These are phyloP conservation scores for Phyllotreta striolata DNA, from an alignment of 2,888 invertebrate species.

Conservation along the genomic window DNA sequence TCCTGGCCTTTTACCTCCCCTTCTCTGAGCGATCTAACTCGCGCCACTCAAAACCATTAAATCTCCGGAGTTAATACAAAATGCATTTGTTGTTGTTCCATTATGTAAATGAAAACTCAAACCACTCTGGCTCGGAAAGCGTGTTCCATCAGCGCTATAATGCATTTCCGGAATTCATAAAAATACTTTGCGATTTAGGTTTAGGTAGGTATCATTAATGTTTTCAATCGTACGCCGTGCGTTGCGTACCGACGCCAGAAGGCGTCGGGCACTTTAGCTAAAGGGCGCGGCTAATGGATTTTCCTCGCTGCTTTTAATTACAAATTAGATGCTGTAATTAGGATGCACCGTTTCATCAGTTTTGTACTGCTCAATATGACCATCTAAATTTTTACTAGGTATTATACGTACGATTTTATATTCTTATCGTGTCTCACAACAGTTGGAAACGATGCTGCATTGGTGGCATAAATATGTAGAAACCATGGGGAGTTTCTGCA, in stretches of 20 bases:
- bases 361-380: no score
- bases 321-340: no score
- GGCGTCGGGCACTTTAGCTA: no score
- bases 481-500: no score
- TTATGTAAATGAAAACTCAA: constrained; percentile 63
- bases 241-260: background rate
- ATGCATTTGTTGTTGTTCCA: constrained; percentile 64
- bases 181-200: constrained; percentile 43
- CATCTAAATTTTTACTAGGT: no score
- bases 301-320: no score
- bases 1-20: constrained; percentile 24
- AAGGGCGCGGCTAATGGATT: no score
- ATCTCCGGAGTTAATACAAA: constrained; percentile 63
- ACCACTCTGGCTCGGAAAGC: constrained; percentile 53
- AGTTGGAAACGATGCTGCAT: no score
- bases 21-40: constrained; percentile 35
- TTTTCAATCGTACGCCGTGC: constrained; percentile 31
- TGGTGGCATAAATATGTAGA: no score
- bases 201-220: constrained; percentile 38
- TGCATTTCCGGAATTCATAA: constrained; percentile 57
- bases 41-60: constrained; percentile 60
- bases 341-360: no score
- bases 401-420: no score
- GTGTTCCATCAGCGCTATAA: constrained; percentile 57
- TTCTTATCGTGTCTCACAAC: no score